Evolutionary conservation across 2,888 invertebrate genomes (phyloP).

Genomic region (Eustalomyia histrio): DNA sequence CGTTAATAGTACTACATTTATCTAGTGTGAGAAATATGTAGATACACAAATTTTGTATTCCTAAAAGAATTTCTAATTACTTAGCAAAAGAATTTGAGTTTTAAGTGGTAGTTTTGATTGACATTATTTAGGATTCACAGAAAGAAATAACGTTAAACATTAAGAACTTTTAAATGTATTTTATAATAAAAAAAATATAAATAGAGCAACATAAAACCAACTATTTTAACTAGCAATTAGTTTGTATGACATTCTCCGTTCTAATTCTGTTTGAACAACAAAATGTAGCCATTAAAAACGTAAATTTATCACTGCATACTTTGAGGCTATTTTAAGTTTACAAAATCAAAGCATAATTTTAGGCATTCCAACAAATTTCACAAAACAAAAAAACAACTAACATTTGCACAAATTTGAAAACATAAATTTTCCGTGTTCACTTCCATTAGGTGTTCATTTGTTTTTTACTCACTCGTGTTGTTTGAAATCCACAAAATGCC

Average conservation of each 20-base stretch:
- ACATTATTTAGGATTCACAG: too few species aligned
- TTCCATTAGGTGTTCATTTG: background rate
- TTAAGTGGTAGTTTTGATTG: too few species aligned
- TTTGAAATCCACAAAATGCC: slow-evolving; percentile 40
- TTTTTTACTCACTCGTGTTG: background rate
- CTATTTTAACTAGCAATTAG: background rate
- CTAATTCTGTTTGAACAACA: background rate
- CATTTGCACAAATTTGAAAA: slow-evolving; percentile 4
- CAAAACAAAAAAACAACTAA: background rate
- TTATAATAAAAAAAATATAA: too few species aligned
- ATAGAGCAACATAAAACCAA: background rate
- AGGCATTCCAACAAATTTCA: slow-evolving; percentile 44
- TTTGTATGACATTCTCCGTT: background rate
- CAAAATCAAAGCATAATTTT: slow-evolving; percentile 41
- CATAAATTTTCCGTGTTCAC: background rate
- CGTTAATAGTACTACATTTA: too few species aligned
- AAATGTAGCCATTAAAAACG: background rate
- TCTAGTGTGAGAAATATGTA: too few species aligned
- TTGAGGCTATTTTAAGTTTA: slow-evolving; percentile 18
- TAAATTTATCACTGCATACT: slow-evolving; percentile 34
- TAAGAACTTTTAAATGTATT: too few species aligned
- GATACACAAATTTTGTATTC: too few species aligned
- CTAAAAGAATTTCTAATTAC: too few species aligned
- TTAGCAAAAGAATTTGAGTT: too few species aligned
- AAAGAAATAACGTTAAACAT: too few species aligned